A percentile compares a stretch with the other conserved stretches of the same genome.
phyloP scores from a whole-genome alignment of 1,140 invertebrate genomes.

The Ganaspis sp. region DNA sequence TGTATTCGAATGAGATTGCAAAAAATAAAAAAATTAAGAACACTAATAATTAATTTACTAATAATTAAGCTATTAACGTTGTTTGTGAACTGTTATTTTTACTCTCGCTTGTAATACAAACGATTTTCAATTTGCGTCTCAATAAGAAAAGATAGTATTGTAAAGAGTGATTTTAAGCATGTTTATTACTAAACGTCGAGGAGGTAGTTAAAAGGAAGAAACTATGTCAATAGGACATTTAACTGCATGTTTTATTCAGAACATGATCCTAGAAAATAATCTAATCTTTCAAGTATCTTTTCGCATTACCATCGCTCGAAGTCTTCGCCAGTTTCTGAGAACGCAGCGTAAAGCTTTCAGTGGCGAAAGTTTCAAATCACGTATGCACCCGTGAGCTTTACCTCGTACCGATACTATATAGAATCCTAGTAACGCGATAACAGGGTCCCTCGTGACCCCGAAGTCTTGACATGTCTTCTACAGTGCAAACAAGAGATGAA shows the following conservation, averaged over 20 bases:
- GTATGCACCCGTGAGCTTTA: slow-evolving; percentile 59
- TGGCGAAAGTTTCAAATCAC: slow-evolving; percentile 56
- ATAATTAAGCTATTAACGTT: no score
- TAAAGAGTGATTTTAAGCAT: no score
- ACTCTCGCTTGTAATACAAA: no score
- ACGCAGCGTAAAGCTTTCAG: slow-evolving; percentile 42
- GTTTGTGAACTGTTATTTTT: no score
- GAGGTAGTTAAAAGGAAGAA: background rate
- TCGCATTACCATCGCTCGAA: slow-evolving; percentile 21
- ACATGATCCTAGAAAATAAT: slow-evolving; percentile 22
- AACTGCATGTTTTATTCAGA: slow-evolving; percentile 12
- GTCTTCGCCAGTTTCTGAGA: slow-evolving; percentile 33
- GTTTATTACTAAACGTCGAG: background rate
- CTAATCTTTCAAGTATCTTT: slow-evolving; percentile 28
- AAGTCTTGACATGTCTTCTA: slow-evolving; percentile 37
- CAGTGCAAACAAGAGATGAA: slow-evolving; percentile 2
- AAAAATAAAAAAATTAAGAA: no score
- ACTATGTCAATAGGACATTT: slow-evolving; percentile 7
- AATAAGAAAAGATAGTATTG: no score
- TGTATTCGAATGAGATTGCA: no score
- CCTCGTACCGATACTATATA: slow-evolving; percentile 43
- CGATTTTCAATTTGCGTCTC: no score
- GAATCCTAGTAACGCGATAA: slow-evolving; percentile 55
- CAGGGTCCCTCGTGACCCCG: slow-evolving; percentile 53
- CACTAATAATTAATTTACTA: no score